Evolutionary conservation across 2,888 invertebrate species (phyloP).

Genomic region (Macaria liturata): DNA sequence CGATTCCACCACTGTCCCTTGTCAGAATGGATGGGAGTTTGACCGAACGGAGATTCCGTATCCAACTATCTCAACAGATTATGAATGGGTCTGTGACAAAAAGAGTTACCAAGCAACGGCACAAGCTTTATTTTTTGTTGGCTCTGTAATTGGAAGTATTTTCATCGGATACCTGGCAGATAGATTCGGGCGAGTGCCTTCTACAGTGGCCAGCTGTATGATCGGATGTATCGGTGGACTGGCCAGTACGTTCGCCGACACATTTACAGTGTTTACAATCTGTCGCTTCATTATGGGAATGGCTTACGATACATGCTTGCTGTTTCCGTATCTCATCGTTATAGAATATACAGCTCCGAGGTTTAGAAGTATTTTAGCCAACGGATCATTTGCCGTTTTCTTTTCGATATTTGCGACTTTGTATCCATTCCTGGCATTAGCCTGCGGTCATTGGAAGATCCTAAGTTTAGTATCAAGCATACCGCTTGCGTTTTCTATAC

Average conservation of each 20-base stretch:
- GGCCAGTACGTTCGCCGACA: constrained; percentile 48
- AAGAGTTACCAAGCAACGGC: constrained; percentile 61
- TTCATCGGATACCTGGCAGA: constrained; percentile 60
- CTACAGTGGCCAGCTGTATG: constrained; percentile 47
- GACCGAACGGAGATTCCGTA: constrained; percentile 62
- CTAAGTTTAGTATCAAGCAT: constrained; percentile 57
- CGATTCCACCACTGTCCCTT: constrained; percentile 45
- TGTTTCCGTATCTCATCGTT: constrained; percentile 56
- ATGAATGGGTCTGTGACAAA: constrained; percentile 62
- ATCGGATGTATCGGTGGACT: constrained; percentile 54
- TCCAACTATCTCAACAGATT: constrained; percentile 58
- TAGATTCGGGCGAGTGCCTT: constrained; percentile 59
- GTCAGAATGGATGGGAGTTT: constrained; percentile 63
- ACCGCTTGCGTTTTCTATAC: constrained; percentile 48
- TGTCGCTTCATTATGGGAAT: constrained; percentile 60
- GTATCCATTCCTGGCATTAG: constrained; percentile 58
- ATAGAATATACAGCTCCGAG: constrained; percentile 61
- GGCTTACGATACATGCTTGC: constrained; percentile 60
- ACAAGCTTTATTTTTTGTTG: constrained; percentile 59
- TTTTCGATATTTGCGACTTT: constrained; percentile 47
- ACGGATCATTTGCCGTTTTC: constrained; percentile 55
- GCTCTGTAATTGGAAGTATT: constrained; percentile 59
- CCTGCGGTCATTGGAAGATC: constrained; percentile 59
- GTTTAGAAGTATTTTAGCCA: constrained; percentile 57
- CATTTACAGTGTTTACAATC: constrained; percentile 49